Evolutionary conservation across 64 coral and sea anemone genomes (phyloP).

Genomic region (Catalaphyllia jardinei): DNA sequence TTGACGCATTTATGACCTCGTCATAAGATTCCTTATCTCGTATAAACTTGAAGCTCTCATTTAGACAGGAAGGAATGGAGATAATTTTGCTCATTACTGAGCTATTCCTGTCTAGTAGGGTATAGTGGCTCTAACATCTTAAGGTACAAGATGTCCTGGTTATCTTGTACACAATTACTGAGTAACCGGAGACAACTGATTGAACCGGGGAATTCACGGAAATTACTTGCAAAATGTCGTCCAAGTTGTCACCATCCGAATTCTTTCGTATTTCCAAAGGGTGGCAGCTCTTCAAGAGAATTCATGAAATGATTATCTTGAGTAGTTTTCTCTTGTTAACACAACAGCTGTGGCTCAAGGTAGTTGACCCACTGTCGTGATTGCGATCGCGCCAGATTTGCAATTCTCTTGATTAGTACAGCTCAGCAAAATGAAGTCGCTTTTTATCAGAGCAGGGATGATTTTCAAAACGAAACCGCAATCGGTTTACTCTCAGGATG

Average conservation of each 20-base stretch:
- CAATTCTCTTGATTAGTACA: not conserved
- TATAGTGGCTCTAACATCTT: not conserved
- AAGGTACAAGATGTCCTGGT: not conserved
- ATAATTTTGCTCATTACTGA: constrained; percentile 15
- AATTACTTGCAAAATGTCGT: not conserved
- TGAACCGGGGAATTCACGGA: not conserved
- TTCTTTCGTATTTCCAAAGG: not conserved
- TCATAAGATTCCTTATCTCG: not conserved
- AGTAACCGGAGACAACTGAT: not conserved
- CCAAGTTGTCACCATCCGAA: not conserved
- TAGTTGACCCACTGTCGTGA: not conserved
- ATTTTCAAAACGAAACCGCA: not conserved
- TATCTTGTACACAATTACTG: not conserved
- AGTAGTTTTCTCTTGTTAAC: not conserved
- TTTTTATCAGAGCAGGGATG: not conserved
- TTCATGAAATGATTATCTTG: not conserved
- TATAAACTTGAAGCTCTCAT: not conserved
- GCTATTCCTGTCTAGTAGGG: constrained; percentile 14
- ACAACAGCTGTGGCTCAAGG: not conserved
- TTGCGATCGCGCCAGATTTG: not conserved
- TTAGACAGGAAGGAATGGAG: not conserved
- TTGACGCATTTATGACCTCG: not conserved
- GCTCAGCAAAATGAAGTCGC: too few relatives aligned
- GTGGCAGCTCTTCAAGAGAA: not conserved
- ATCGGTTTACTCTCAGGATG: not conserved